Evolutionary conservation across 1,140 invertebrate genomes (phyloP), one percentile per base, ranked within the genome.

Genomic region (Choristoneura fumiferana): DNA sequence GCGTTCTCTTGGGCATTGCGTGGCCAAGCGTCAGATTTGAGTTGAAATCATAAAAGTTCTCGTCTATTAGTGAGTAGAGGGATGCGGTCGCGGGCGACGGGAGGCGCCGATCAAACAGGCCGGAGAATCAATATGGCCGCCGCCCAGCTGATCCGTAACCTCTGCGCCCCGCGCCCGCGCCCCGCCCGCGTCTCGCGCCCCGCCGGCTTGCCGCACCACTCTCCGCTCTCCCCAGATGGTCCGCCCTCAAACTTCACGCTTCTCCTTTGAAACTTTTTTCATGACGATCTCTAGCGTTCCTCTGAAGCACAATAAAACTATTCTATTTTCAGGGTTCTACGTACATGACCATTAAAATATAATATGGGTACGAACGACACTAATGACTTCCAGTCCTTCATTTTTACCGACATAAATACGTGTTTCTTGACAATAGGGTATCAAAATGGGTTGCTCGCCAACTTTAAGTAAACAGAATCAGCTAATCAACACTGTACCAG

Each of bases 11-110:
- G 43, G 43, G 43, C 12, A 18, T 49, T 49, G 43, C 43, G 43
- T 65, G 63, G 61, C 58, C 66, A 62, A 71, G 70, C 72, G 67
- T 74, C 65, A 74, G 77, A 40, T 85, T 84, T 84, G 76, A 82
- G 79, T 85, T 84, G 78, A 85, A 85, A 87, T 87, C 82, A 87
- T 87, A 87, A 85, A 87, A 87, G 84, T 87, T 84, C 77, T 77
- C 82, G 69, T 84, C 76, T 83, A 85, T 84, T 84, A 85, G 67
- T 40, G 70, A 54, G 54, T 57, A 40, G 60, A 53, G 54, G 40
- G 35, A 54, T 40, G 52, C 53, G 54, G 57, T 43, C 3, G 62
- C 29, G 45, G 22, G 49, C 56, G 29, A 56, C 36, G 63, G 39
- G 72, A 62, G 76, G 78, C 77, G 80, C 81, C 84, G 81, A 87